Conservation (phyloP, 2,888 invertebrate species). For the Chironomus riparius region DNA sequence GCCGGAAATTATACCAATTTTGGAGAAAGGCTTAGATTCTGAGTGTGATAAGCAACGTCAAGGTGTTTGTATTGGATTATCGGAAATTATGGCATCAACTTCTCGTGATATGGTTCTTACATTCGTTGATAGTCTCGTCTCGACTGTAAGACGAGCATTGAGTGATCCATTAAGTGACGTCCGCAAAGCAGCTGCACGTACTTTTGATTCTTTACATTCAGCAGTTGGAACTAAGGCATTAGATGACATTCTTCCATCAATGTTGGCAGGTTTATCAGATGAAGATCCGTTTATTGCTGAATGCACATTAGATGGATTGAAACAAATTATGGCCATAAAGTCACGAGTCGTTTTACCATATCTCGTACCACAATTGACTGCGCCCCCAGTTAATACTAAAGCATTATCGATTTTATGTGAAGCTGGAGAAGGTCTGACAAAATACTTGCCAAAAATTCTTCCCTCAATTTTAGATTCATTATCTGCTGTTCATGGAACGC, state of each 20-base stretch:
- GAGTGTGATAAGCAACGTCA: constrained; percentile 90
- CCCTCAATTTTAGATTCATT: constrained; percentile 78
- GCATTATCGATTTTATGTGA: constrained; percentile 90
- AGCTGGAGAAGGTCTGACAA: constrained; percentile 84
- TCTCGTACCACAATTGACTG: constrained; percentile 87
- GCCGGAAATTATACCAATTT: constrained; percentile 95
- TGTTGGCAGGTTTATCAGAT: constrained; percentile 67
- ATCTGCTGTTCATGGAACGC: constrained; percentile 56
- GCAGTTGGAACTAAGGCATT: constrained; percentile 89
- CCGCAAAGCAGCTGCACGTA: constrained; percentile 88
- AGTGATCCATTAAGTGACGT: constrained; percentile 91
- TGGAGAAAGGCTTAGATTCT: constrained; percentile 87
- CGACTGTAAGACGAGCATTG: constrained; percentile 89
- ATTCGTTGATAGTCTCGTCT: constrained; percentile 79
- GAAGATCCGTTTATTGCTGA: constrained; percentile 73
- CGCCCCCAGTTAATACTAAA: constrained; percentile 82
- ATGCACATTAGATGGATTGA: constrained; percentile 86
- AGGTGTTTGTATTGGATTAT: constrained; percentile 96
- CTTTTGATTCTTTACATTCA: constrained; percentile 91
- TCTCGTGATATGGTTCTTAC: constrained; percentile 88
- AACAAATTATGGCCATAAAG: constrained; percentile 96
- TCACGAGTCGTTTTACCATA: constrained; percentile 92
- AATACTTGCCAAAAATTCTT: constrained; percentile 83
- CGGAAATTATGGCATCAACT: constrained; percentile 96
- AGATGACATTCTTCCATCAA: constrained; percentile 90